These are phyloP conservation scores for Macroglossus sobrinus DNA, from an alignment of 2,113 vertebrate species.

Conservation along the genomic window DNA sequence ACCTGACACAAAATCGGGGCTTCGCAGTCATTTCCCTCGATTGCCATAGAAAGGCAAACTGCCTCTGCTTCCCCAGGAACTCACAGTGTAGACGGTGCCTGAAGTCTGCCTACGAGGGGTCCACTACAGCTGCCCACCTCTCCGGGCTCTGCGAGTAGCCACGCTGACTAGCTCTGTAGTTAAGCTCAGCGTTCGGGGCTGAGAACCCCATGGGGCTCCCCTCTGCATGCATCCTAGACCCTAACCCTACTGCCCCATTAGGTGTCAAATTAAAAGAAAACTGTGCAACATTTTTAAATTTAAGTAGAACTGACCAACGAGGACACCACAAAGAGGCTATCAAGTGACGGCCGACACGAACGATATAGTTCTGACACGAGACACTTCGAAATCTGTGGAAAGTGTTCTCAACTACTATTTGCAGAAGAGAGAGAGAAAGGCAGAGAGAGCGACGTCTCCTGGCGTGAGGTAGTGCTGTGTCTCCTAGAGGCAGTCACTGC, in stretches of 20 bases:
- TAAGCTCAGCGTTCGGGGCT: neutral
- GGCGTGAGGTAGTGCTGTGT: neutral
- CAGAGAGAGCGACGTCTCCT: neutral
- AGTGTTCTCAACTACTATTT: neutral
- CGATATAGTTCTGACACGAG: neutral
- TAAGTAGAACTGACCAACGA: conserved; percentile 59
- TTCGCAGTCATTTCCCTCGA: neutral
- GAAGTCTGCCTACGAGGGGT: neutral
- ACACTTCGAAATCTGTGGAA: conserved; percentile 14
- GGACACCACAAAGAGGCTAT: neutral
- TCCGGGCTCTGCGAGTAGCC: neutral
- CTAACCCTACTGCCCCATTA: neutral
- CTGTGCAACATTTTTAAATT: neutral
- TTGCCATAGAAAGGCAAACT: neutral
- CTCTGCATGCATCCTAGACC: neutral
- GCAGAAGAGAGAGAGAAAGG: neutral
- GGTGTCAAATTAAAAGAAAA: neutral
- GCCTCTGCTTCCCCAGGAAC: neutral
- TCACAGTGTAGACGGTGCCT: neutral
- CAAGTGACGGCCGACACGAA: conserved; percentile 28
- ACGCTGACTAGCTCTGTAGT: neutral
- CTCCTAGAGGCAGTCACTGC: conserved; percentile 17
- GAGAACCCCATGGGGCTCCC: neutral
- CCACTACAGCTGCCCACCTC: neutral
- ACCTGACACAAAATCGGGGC: neutral